Base-by-base conservation (phyloP, 2,888 invertebrate species). In the Andrena bucephala region DNA sequence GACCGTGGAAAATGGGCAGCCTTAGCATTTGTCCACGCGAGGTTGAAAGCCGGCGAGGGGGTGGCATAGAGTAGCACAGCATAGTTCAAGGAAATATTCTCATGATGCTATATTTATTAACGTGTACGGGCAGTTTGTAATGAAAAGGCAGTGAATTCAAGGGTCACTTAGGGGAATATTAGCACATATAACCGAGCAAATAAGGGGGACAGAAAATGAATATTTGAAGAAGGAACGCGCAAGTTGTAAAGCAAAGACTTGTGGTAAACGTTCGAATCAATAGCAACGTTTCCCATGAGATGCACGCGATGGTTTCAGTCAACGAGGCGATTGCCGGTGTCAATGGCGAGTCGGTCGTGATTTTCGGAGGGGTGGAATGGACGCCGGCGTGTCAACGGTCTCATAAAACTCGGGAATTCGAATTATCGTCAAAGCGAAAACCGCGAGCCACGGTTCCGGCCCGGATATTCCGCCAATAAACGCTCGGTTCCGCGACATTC, bases 331-430 rank as follows among this genome's bases (percentile, higher is more conserved):
- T 77, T 75, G 77, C 74, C 20, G 42, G 48, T 48, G n/a, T 42
- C 71, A 76, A 79, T 85, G 79, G 77, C 85, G 75, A 60, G 27
- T 52, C 16, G 62, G 13, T 20, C 70, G 77, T 65, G 78, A 73
- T 69, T 76, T 75, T 52, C 72, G 72, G 75, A 67, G 76, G 52
- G 29, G 59, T 36, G 63, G 57, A 31, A 10, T 31, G 59, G 29
- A 33, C 69, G 65, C 4, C 27, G 20, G 67, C 73, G 52, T 57
- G 78, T 85, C 78, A 77, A 70, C 79, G 82, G 24, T 79, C 71
- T 72, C 85, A 77, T 77, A 87, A 87, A 87, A 81, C 81, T 85
- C 77, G 77, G 81, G 72, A 85, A 87, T 87, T 78, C 76, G 62
- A 81, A 85, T 87, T 81, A 79, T 73, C 75, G 81, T 57, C 73